These are phyloP conservation scores for Cettia cetti DNA, from an alignment of 2,113 vertebrate genomes.

Conservation along the genomic window DNA sequence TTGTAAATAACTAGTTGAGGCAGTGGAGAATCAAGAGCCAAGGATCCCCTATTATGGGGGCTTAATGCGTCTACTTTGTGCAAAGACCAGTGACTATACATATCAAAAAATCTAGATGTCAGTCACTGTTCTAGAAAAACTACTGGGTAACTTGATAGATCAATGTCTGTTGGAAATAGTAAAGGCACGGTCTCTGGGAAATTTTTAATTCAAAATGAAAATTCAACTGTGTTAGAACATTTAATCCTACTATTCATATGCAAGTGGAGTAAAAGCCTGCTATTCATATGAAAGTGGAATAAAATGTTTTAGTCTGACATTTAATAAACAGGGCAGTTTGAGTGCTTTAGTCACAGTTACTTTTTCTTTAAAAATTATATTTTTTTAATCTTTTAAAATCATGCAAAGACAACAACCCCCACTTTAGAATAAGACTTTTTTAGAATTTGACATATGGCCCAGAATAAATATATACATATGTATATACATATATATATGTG, in stretches of 20 bases:
- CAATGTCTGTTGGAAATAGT: background rate
- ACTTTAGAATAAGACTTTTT: background rate
- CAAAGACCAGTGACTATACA: background rate
- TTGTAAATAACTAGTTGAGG: background rate
- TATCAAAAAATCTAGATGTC: background rate
- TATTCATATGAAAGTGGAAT: background rate
- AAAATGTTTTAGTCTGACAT: background rate
- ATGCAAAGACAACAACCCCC: fast-evolving
- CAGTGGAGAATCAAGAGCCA: background rate
- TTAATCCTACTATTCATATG: background rate
- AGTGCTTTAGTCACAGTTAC: background rate
- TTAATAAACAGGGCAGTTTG: background rate
- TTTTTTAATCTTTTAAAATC: background rate
- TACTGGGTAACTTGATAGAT: background rate
- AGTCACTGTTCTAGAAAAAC: background rate
- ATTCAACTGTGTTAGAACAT: background rate
- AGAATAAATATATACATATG: background rate
- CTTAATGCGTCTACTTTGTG: background rate
- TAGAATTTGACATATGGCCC: background rate
- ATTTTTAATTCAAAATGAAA: background rate
- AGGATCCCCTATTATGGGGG: background rate
- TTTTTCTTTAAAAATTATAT: background rate
- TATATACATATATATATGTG: fast-evolving
- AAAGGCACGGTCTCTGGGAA: background rate
- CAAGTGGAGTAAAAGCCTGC: background rate